phyloP scores from a whole-genome alignment of 2,113 vertebrate genomes.

The Corythoichthys intestinalis region DNA sequence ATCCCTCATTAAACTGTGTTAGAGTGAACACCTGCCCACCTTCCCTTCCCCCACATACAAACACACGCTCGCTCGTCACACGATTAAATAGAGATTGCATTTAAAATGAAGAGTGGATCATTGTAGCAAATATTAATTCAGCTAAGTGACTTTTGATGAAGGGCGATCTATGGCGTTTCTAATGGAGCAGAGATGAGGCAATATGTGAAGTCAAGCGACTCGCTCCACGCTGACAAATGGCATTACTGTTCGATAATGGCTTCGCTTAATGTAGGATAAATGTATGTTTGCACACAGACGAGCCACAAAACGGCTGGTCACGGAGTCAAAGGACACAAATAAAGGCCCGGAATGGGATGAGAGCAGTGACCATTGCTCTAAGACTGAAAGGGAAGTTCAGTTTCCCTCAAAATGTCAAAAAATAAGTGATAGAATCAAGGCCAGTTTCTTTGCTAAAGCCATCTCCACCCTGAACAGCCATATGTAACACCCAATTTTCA shows the following conservation, averaged over 20 bases:
- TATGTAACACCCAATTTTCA: neutral
- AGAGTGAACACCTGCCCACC: slow-evolving; percentile 69
- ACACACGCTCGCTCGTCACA: slow-evolving; percentile 31
- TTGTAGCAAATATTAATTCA: slow-evolving; percentile 39
- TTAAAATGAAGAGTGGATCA: slow-evolving; percentile 33
- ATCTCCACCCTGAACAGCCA: too few relatives aligned
- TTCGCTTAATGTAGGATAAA: slow-evolving; percentile 16
- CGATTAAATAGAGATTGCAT: slow-evolving; percentile 41
- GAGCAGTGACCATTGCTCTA: too few relatives aligned
- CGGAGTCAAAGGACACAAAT: neutral
- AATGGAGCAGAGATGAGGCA: slow-evolving; percentile 9
- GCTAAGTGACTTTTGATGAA: slow-evolving; percentile 27
- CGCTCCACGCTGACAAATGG: slow-evolving; percentile 3
- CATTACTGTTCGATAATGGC: neutral
- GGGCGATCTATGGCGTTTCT: neutral
- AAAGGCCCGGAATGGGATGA: neutral
- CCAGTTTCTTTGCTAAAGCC: too few relatives aligned
- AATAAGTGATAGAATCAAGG: too few relatives aligned
- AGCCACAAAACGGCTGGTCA: slow-evolving; percentile 29
- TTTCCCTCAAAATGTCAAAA: too few relatives aligned
- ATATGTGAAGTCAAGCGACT: neutral
- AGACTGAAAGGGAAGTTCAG: too few relatives aligned
- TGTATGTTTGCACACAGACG: slow-evolving; percentile 38
- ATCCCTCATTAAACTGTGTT: slow-evolving; percentile 55
- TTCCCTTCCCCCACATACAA: slow-evolving; percentile 39